These are phyloP conservation scores for Lasius fuliginosus DNA, from an alignment of 2,888 invertebrate genomes.

Conservation along the genomic window DNA sequence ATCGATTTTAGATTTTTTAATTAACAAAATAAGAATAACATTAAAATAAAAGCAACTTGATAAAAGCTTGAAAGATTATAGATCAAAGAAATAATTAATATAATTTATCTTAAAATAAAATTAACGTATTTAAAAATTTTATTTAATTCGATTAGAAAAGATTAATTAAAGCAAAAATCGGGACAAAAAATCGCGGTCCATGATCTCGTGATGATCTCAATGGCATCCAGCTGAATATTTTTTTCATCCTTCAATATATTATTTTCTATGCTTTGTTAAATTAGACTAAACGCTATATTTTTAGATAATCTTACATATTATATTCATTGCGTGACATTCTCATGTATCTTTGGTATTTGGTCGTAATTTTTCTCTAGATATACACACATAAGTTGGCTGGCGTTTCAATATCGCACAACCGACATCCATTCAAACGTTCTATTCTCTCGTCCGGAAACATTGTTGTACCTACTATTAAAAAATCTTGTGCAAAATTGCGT, in stretches of 20 bases:
- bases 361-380: slow-evolving; percentile 82
- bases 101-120: slow-evolving; percentile 12
- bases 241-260: slow-evolving; percentile 21
- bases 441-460: slow-evolving; percentile 55
- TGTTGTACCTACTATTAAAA: slow-evolving; percentile 61
- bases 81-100: not conserved
- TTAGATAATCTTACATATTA: slow-evolving; percentile 80
- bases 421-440: slow-evolving; percentile 56
- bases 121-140: slow-evolving; percentile 28
- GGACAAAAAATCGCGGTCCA: not conserved
- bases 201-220: not conserved
- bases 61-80: slow-evolving; percentile 29
- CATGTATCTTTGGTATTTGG: slow-evolving; percentile 86
- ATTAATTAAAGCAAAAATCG: slow-evolving; percentile 3
- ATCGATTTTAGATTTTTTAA: slow-evolving; percentile 19
- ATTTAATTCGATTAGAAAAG: slow-evolving; percentile 23
- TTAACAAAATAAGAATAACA: slow-evolving; percentile 8
- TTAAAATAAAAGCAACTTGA: slow-evolving; percentile 23
- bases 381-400: slow-evolving; percentile 73
- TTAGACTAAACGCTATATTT: slow-evolving; percentile 53
- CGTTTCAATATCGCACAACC: slow-evolving; percentile 61
- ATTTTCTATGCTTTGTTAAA: slow-evolving; percentile 59
- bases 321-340: slow-evolving; percentile 82
- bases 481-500: slow-evolving; percentile 74
- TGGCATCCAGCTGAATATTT: slow-evolving; percentile 7